Conservation (phyloP, 2,113 vertebrate species). For the Drymodes brunneopygia region DNA sequence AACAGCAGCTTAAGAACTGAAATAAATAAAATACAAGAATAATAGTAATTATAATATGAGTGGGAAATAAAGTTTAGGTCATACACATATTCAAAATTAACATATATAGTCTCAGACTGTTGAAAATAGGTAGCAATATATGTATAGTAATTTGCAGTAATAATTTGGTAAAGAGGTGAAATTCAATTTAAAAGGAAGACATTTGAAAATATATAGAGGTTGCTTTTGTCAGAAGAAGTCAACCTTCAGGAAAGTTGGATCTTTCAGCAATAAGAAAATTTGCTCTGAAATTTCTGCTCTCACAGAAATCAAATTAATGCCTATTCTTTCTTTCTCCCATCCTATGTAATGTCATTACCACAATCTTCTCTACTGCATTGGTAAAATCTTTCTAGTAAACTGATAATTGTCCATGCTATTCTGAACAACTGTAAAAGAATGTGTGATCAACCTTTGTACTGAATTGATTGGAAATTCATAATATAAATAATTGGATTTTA, state of each 20-base stretch:
- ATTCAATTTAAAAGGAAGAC: not conserved
- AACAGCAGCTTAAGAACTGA: not conserved
- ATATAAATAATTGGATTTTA: conserved; percentile 45
- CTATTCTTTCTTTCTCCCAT: not conserved
- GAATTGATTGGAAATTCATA: conserved; percentile 24
- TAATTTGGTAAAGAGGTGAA: not conserved
- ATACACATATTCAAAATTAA: not conserved
- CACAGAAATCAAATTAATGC: not conserved
- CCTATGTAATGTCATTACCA: not conserved
- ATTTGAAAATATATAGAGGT: not conserved
- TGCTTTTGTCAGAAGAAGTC: not conserved
- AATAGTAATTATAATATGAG: not conserved
- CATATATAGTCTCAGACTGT: not conserved
- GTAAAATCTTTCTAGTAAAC: not conserved
- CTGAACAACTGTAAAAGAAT: not conserved
- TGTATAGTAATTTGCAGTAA: not conserved
- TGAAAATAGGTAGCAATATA: not conserved
- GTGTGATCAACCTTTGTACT: not conserved
- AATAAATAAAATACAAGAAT: not conserved
- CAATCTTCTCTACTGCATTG: not conserved
- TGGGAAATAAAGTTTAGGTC: not conserved
- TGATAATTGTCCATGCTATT: not conserved
- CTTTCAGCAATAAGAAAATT: not conserved
- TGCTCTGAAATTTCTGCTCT: not conserved
- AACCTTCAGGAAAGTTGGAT: not conserved